These are phyloP conservation scores for Eledone cirrhosa DNA, from an alignment of 2,888 invertebrate genomes.

Conservation along the genomic window DNA sequence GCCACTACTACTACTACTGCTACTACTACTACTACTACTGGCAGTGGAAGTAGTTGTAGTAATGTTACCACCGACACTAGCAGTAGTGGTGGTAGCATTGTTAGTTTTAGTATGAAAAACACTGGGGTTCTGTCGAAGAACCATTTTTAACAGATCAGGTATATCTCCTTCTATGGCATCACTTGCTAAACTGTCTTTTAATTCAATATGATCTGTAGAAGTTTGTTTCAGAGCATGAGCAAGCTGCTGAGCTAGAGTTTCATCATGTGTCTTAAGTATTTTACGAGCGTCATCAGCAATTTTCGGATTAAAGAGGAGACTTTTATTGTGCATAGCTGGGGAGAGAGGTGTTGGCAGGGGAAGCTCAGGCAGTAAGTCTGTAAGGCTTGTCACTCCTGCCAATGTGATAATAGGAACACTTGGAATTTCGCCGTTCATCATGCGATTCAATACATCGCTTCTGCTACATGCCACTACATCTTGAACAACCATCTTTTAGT, in stretches of 20 bases:
- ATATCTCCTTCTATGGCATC: slow-evolving; percentile 70
- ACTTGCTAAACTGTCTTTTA: slow-evolving; percentile 60
- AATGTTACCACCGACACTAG: not conserved
- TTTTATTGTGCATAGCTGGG: slow-evolving; percentile 88
- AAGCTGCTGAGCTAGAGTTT: slow-evolving; percentile 85
- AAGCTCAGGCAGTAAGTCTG: slow-evolving; percentile 95
- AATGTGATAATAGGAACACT: slow-evolving; percentile 95
- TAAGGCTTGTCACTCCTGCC: slow-evolving; percentile 96
- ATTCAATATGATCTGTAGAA: slow-evolving; percentile 85
- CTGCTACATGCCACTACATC: slow-evolving; percentile 35
- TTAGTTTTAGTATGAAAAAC: slow-evolving; percentile 68
- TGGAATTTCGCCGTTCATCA: slow-evolving; percentile 84
- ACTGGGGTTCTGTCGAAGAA: slow-evolving; percentile 85
- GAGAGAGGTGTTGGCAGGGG: slow-evolving; percentile 93
- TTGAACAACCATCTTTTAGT: slow-evolving; percentile 24
- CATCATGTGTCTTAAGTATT: slow-evolving; percentile 82
- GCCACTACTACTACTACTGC: slow-evolving; percentile 7
- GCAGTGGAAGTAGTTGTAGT: slow-evolving; percentile 22
- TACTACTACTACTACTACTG: slow-evolving; percentile 11
- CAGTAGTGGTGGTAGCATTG: slow-evolving; percentile 36
- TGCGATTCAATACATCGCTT: slow-evolving; percentile 34
- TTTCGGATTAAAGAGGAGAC: slow-evolving; percentile 86
- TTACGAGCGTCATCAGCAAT: slow-evolving; percentile 94
- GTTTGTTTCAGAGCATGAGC: slow-evolving; percentile 89
- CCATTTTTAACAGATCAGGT: slow-evolving; percentile 87